phyloP scores from a whole-genome alignment of 2,113 vertebrate genomes.

The Anseranas semipalmata region DNA sequence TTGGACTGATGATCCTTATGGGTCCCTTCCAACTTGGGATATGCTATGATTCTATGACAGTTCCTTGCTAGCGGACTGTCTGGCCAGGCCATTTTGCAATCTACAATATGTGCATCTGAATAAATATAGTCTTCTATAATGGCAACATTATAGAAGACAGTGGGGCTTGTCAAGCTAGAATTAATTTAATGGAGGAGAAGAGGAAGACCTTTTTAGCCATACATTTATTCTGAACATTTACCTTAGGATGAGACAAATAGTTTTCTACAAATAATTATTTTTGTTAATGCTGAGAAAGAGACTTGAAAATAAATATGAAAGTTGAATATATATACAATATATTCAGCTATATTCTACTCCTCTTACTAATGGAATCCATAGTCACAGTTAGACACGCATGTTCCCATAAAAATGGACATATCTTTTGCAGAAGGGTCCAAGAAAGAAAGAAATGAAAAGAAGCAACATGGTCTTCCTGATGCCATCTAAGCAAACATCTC shows the following conservation, averaged over 20 bases:
- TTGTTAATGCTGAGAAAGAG: background rate
- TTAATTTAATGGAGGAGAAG: background rate
- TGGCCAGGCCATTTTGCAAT: background rate
- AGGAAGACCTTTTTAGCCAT: background rate
- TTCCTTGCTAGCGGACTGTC: background rate
- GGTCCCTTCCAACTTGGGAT: no score
- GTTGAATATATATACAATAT: background rate
- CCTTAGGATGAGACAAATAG: background rate
- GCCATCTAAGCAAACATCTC: background rate
- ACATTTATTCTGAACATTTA: background rate
- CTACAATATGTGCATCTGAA: background rate
- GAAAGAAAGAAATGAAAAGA: background rate
- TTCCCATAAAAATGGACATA: background rate
- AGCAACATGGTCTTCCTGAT: background rate
- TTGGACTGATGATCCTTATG: no score
- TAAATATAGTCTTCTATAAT: background rate
- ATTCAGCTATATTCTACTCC: background rate
- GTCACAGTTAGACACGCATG: background rate
- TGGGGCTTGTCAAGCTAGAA: background rate
- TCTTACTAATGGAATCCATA: background rate
- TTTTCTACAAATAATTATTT: background rate
- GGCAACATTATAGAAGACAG: background rate
- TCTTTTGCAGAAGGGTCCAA: background rate
- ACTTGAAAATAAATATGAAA: background rate
- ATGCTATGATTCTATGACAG: no score